Evolutionary conservation across 30 jellyfish, hydroid and myxozoan genomes (phyloP), one percentile per base, ranked within the genome.

Genomic region (Chrysaora quinquecirrha): DNA sequence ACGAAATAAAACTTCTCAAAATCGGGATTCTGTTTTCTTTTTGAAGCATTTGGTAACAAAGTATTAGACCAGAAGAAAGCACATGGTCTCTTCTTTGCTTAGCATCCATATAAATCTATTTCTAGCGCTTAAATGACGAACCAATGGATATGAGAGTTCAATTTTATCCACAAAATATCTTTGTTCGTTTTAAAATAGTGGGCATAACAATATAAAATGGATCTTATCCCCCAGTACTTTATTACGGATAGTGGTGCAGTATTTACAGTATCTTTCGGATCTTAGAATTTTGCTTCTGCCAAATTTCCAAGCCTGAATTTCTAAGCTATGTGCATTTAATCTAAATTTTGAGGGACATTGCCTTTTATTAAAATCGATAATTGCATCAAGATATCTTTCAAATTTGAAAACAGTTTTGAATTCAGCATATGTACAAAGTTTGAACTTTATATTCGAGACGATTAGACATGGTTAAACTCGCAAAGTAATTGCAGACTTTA

Each of bases 401-500:
- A n/a, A n/a, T n/a, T n/a, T n/a, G n/a, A n/a, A n/a, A n/a, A n/a
- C n/a, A n/a, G n/a, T n/a, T n/a, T n/a, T n/a, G n/a, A n/a, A n/a
- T n/a, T n/a, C n/a, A 63, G 75, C 75, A 28, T 63, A 63, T 63
- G 75, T 23, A 28, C 75, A 63, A 14, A 63, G 34, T 63, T 63
- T 20, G 75, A 14, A n/a, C 75, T 14, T 20, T 21, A 43, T 63
- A 43, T 23, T 20, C 34, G 21, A 19, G 1, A 63, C 3, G 58
- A 16, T 23, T 63, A 4, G 30, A 20, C 75, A 63, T 63, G n/a
- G 27, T n/a, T n/a, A n/a, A n/a, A n/a, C n/a, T n/a, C n/a, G n/a
- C n/a, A n/a, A n/a, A n/a, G n/a, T n/a, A n/a, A 28, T 33, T 63
- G 21, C 46, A 19, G 19, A 24, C 71, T 58, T 58, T 63, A 22